These are phyloP conservation scores for Heliangelus exortis DNA, from an alignment of 2,797 vertebrate species.

Conservation along the genomic window DNA sequence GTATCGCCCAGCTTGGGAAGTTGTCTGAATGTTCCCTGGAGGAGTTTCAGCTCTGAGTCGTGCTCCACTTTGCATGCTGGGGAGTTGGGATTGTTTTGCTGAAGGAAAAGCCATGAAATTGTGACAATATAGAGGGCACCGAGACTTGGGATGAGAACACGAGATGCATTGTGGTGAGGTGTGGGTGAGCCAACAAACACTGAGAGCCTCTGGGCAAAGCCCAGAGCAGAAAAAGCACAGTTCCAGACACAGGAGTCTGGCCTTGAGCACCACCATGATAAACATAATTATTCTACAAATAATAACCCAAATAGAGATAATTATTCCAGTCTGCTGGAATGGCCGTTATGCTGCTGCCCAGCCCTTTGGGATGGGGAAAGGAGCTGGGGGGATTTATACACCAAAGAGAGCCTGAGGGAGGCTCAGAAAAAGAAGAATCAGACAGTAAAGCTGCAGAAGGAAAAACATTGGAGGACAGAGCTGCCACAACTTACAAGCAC, in stretches of 20 bases:
- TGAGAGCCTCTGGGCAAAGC: background rate
- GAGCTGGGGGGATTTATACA: background rate
- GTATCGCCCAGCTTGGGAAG: background rate
- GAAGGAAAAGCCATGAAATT: background rate
- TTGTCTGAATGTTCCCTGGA: background rate
- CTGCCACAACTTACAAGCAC: accelerated
- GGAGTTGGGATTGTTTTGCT: background rate
- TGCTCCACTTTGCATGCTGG: background rate
- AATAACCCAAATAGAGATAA: background rate
- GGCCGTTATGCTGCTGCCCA: background rate
- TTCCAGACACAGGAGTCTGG: background rate
- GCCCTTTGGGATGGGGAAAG: background rate
- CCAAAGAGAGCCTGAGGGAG: background rate
- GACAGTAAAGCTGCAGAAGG: background rate
- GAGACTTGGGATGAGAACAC: accelerated
- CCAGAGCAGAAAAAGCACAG: background rate
- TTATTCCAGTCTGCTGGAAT: background rate
- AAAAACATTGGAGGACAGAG: accelerated
- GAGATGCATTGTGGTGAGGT: accelerated
- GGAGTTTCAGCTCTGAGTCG: background rate
- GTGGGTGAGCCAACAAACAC: background rate
- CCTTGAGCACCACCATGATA: background rate
- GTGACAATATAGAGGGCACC: accelerated
- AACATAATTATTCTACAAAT: background rate
- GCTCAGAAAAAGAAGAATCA: background rate